phyloP scores from a whole-genome alignment of 2,888 invertebrate species.

The Iphiclides podalirius region DNA sequence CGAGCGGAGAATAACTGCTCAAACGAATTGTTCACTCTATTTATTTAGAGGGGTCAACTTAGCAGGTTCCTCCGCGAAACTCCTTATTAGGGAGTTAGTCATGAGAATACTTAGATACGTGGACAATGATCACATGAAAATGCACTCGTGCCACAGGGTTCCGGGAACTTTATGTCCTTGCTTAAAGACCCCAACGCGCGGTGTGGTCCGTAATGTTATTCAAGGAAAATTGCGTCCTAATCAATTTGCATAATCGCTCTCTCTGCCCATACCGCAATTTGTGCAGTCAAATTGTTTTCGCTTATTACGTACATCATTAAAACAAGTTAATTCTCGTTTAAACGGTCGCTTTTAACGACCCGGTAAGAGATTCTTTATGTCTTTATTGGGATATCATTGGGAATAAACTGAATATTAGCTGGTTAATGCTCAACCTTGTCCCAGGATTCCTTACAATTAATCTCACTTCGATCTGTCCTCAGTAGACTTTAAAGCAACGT shows the following conservation, averaged over 20 bases:
- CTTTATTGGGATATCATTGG: not conserved
- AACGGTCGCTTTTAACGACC: not conserved
- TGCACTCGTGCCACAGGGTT: not conserved
- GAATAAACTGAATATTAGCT: too few species aligned
- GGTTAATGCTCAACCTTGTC: too few species aligned
- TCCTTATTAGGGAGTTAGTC: too few species aligned
- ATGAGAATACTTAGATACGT: too few species aligned
- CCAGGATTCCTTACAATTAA: too few species aligned
- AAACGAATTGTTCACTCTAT: too few species aligned
- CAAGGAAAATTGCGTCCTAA: constrained; percentile 3
- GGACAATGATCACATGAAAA: too few species aligned
- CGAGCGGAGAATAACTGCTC: too few species aligned
- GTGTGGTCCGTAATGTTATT: constrained; percentile 11
- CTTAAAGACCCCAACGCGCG: not conserved
- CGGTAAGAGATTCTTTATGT: not conserved
- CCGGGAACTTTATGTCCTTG: not conserved
- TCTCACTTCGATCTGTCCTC: too few species aligned
- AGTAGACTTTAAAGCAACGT: too few species aligned
- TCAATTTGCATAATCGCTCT: constrained; percentile 17
- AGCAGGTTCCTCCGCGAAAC: too few species aligned
- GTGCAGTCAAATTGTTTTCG: constrained; percentile 4
- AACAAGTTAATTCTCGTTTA: not conserved
- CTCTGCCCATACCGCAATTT: not conserved
- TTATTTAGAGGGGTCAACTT: too few species aligned
- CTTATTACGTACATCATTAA: not conserved